These are phyloP conservation scores for Vimba vimba DNA, from an alignment of 2,113 vertebrate species.

Conservation along the genomic window DNA sequence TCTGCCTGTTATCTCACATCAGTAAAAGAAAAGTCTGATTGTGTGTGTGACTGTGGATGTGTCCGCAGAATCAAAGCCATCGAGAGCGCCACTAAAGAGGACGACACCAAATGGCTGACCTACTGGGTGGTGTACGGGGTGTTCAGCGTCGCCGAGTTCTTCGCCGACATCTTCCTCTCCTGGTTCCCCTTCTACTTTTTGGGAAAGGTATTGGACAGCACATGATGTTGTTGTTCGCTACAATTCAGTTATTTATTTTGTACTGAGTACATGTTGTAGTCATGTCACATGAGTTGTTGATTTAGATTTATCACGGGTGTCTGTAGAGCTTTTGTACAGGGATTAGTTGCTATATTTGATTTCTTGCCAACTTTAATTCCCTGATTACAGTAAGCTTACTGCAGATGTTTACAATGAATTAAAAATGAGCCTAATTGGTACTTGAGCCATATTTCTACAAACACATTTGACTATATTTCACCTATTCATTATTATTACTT, in stretches of 20 bases:
- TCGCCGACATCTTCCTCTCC: conserved; percentile 94
- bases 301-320: no score
- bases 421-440: no score
- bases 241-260: background rate
- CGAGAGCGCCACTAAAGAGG: conserved; percentile 95
- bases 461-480: no score
- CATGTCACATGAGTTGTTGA: no score
- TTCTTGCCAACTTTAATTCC: no score
- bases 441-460: no score
- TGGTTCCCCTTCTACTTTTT: conserved; percentile 99
- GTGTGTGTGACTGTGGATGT: background rate
- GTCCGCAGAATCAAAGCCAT: conserved; percentile 93
- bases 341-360: no score
- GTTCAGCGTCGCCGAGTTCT: conserved; percentile 96
- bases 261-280: background rate
- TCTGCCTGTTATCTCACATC: background rate
- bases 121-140: conserved; percentile 98
- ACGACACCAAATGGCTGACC: conserved; percentile 97
- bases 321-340: no score
- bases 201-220: conserved; percentile 82
- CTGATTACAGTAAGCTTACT: no score
- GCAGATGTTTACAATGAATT: no score
- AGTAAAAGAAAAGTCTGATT: background rate
- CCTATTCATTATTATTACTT: no score
- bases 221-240: background rate